phyloP scores from a whole-genome alignment of 2,797 vertebrate genomes.

The Macropus fuliginosus region DNA sequence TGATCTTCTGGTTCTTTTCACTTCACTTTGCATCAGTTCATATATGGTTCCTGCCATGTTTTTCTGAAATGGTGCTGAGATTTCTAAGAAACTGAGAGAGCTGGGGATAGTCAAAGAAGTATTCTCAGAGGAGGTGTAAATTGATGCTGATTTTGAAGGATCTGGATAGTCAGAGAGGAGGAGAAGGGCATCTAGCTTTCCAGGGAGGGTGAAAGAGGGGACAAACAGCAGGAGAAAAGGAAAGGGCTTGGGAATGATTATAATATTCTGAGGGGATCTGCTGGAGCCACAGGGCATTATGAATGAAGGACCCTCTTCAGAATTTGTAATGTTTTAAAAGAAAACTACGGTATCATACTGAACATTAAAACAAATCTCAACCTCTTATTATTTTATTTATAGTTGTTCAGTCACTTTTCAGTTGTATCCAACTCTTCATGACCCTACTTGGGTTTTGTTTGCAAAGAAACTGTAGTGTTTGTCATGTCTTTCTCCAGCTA shows the following conservation, averaged over 20 bases:
- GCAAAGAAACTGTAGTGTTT: background rate
- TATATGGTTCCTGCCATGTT: background rate
- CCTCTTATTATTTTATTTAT: background rate
- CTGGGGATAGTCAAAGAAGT: background rate
- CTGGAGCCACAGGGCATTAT: background rate
- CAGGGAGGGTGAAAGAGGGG: background rate
- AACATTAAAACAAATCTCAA: background rate
- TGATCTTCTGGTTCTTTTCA: background rate
- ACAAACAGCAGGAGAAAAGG: background rate
- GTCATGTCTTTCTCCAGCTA: background rate
- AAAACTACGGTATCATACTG: background rate
- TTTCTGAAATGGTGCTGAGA: background rate
- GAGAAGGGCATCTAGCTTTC: background rate
- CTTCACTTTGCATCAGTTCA: background rate
- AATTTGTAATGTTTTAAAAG: background rate
- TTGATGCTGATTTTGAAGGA: background rate
- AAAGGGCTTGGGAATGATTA: background rate
- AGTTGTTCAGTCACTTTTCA: background rate
- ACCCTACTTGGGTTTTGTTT: background rate
- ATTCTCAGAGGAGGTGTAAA: background rate
- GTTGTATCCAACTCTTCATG: background rate
- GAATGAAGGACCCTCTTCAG: background rate
- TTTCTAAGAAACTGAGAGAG: background rate
- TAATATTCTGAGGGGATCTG: background rate
- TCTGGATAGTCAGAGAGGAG: background rate